A percentile compares a stretch with the other conserved stretches of the same genome.
Conservation (phyloP, 1,140 invertebrate genomes). For the Leptinotarsa defecta region DNA sequence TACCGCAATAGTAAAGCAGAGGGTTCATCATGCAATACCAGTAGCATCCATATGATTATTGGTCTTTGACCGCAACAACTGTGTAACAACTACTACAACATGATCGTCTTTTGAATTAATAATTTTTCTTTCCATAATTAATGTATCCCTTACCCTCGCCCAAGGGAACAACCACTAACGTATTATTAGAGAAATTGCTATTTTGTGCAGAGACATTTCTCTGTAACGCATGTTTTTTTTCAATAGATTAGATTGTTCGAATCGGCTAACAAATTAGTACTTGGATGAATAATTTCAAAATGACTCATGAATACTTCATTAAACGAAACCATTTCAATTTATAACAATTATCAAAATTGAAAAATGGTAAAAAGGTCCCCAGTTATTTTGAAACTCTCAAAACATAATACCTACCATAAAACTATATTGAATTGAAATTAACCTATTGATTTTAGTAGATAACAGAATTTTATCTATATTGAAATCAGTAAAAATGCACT, state of each 20-base stretch:
- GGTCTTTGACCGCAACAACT: conserved; percentile 40
- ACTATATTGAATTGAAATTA: no score
- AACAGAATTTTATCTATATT: no score
- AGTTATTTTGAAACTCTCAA: no score
- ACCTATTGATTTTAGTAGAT: no score
- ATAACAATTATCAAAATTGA: no score
- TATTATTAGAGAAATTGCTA: conserved; percentile 21
- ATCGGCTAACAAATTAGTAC: no score
- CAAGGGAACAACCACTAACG: neutral
- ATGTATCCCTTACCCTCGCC: conserved; percentile 10
- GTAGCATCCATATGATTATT: conserved; percentile 34
- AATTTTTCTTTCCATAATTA: conserved; percentile 28
- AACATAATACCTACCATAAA: no score
- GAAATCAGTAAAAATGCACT: no score
- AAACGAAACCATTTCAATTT: no score
- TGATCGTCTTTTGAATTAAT: conserved; percentile 36
- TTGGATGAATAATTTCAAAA: no score
- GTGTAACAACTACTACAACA: conserved; percentile 40
- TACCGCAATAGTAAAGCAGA: conserved; percentile 3
- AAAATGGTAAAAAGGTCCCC: no score
- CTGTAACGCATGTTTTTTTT: conserved; percentile 1
- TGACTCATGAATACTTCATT: no score
- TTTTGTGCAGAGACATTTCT: conserved; percentile 22
- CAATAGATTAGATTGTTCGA: neutral
- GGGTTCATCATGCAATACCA: conserved; percentile 21